These are phyloP conservation scores for Apodemia zela DNA, from an alignment of 2,888 invertebrate species.

Conservation along the genomic window DNA sequence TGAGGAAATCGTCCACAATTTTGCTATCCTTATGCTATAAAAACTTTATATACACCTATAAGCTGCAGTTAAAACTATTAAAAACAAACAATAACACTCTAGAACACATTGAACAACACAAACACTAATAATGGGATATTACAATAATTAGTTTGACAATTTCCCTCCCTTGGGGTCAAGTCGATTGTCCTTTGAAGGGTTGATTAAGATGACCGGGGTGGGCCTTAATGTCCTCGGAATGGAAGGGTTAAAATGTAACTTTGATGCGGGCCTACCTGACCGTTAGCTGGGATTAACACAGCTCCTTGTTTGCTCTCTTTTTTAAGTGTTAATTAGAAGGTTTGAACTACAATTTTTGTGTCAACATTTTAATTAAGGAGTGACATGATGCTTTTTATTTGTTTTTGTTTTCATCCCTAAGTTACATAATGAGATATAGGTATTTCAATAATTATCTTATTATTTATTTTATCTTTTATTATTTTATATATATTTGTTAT, in stretches of 20 bases:
- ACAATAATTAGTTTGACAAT: conserved; percentile 71
- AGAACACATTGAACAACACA: conserved; percentile 23
- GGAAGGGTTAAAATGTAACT: conserved; percentile 54
- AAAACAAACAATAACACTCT: conserved; percentile 15
- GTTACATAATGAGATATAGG: neutral
- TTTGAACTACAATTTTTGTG: conserved; percentile 19
- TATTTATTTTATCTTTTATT: too few relatives aligned
- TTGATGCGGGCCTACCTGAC: conserved; percentile 70
- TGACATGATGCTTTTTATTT: neutral
- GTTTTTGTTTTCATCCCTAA: neutral
- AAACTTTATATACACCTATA: too few relatives aligned
- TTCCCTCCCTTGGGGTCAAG: conserved; percentile 60
- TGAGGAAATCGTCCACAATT: too few relatives aligned
- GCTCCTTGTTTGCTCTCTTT: conserved; percentile 58
- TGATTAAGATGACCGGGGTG: conserved; percentile 71
- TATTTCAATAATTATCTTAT: too few relatives aligned
- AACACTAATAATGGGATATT: conserved; percentile 65
- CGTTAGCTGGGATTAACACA: conserved; percentile 51
- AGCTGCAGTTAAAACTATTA: neutral
- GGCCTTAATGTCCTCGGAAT: conserved; percentile 49
- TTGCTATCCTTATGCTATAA: too few relatives aligned
- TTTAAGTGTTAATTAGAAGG: conserved; percentile 61
- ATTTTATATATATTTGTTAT: too few relatives aligned
- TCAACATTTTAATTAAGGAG: conserved; percentile 16
- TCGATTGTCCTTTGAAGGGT: conserved; percentile 76